Conservation (phyloP, 2,888 invertebrate genomes). For the Creontiades dilutus region DNA sequence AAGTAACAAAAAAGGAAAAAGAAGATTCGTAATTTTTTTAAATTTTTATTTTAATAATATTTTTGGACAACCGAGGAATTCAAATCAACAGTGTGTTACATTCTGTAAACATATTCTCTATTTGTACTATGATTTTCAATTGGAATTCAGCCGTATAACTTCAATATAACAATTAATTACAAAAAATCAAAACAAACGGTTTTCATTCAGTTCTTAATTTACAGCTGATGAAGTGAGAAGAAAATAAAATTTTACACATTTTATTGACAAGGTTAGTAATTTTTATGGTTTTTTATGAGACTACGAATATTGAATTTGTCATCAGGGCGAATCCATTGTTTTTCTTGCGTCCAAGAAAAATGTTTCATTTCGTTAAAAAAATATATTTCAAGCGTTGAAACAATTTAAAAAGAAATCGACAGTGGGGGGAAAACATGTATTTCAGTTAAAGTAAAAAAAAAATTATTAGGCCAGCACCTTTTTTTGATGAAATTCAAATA, state of each 20-base stretch:
- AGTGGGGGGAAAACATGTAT: no score
- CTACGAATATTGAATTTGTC: no score
- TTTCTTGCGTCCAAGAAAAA: background rate
- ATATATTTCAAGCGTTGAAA: background rate
- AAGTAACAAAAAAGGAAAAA: background rate
- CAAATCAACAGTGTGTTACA: conserved; percentile 33
- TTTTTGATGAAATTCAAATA: background rate
- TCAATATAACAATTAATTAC: no score
- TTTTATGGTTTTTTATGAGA: background rate
- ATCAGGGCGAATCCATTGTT: background rate
- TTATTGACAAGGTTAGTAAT: background rate
- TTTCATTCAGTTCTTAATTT: background rate
- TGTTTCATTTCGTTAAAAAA: background rate
- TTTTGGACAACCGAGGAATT: conserved; percentile 24
- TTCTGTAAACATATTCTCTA: conserved; percentile 2
- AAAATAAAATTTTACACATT: background rate
- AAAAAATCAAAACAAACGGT: no score
- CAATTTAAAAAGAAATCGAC: background rate
- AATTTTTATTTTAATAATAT: background rate
- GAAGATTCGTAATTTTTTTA: background rate
- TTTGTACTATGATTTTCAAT: conserved; percentile 23
- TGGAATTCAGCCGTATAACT: background rate
- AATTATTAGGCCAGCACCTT: background rate
- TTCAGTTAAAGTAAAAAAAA: background rate
- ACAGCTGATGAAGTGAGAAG: background rate